phyloP scores from a whole-genome alignment of 2,888 invertebrate genomes.

The Hydraecia micacea region DNA sequence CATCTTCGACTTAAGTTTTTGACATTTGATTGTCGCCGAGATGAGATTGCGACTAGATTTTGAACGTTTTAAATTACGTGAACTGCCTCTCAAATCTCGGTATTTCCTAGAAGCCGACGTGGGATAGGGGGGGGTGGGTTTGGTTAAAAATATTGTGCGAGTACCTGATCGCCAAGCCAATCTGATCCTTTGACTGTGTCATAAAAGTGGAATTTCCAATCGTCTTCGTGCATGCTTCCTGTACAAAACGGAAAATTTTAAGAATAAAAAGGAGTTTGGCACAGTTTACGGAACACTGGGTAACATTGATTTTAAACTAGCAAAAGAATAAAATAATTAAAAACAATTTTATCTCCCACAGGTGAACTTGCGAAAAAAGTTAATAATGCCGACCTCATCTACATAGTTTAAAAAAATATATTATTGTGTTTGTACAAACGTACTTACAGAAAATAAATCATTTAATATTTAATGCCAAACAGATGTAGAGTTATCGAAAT shows the following conservation, averaged over 20 bases:
- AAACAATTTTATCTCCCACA: not conserved
- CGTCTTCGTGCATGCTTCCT: conserved; percentile 97
- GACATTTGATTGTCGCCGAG: too few species aligned
- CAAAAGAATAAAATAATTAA: not conserved
- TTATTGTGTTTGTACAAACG: too few species aligned
- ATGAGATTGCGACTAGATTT: too few species aligned
- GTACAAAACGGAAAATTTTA: conserved; percentile 11
- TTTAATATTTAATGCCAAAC: not conserved
- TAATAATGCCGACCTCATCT: too few species aligned
- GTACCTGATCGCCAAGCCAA: conserved; percentile 96
- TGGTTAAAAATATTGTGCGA: too few species aligned
- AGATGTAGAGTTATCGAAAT: not conserved
- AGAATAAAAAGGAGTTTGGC: not conserved
- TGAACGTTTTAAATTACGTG: too few species aligned
- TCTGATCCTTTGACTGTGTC: conserved; percentile 99
- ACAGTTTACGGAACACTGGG: not conserved
- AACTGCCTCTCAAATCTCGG: too few species aligned
- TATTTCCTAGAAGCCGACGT: not conserved
- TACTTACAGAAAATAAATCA: too few species aligned
- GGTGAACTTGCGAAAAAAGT: not conserved
- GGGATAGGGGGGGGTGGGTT: too few species aligned
- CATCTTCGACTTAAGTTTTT: too few species aligned
- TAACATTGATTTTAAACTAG: not conserved
- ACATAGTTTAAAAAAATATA: too few species aligned
- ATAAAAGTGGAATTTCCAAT: conserved; percentile 99